Evolutionary conservation across 2,797 vertebrate genomes (phyloP), one percentile per base, ranked within the genome.

Genomic region (Antrozous pallidus): DNA sequence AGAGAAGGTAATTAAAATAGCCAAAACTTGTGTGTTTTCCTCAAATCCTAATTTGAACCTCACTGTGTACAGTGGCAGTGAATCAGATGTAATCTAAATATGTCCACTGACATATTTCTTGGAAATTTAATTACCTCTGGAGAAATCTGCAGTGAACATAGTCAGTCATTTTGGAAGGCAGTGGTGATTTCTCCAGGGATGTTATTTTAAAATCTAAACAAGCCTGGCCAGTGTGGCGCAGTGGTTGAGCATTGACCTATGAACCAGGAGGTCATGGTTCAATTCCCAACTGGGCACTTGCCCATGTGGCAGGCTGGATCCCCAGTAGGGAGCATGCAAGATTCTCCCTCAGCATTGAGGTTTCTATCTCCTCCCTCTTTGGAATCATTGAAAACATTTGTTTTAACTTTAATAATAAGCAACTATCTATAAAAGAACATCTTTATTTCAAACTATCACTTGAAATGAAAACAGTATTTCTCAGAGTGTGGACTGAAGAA

Each of bases 161-260:
- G 22, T 67, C 58, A 77, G 45, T 71, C 54, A 28, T 73, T 28
- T 79, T 49, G 40, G 56, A 74, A 36, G 31, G 36, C 40, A 80
- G 26, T 22, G 42, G 49, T 49, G 33, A 61, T 95, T 18, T 73
- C 67, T 85, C 40, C 16, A 12, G 22, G 49, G 28, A 6, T 58
- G 3, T 74, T 80, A 80, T 85, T 90, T 92, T 81, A 61, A 93
- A 90, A 85, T 85, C 33, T 90, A 95, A 93, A 42, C 70, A 88
- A 92, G 78, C 26, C 61, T 16, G 31, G 61, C 14, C 2, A n/a
- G 31, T 16, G 31, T 63, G 28, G 28, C 28, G 31, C 58, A 63
- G 28, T n/a, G 28, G 31, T 63, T 16, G 31, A n/a, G 14, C 61
- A n/a, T 63, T n/a, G 13, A n/a, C 31, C 61, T n/a, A n/a, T 31